Percentiles rank a stretch among this genome's conserved stretches.
phyloP scores from a whole-genome alignment of 37 sponge, comb jelly and placozoan genomes.

The Axinella damicornis region DNA sequence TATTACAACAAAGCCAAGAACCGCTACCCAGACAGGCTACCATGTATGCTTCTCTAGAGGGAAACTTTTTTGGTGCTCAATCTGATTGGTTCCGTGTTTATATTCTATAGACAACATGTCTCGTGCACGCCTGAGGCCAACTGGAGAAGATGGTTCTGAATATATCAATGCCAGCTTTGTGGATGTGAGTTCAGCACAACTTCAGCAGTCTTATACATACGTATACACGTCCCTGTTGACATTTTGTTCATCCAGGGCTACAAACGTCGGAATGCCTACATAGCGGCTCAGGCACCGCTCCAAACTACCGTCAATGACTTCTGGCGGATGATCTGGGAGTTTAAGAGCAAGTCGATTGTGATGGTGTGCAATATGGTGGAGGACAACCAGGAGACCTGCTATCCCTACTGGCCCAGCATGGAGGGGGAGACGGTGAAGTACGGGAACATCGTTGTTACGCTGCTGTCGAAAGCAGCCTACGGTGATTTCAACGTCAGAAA shows the following conservation, averaged over 20 bases:
- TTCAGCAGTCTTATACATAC: not conserved
- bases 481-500: constrained; percentile 32
- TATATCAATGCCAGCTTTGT: constrained; percentile 83
- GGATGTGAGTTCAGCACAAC: constrained; percentile 42
- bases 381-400: constrained; percentile 44
- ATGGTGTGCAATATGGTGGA: constrained; percentile 49
- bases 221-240: not conserved
- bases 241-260: constrained; percentile 47
- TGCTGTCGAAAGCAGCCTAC: constrained; percentile 38
- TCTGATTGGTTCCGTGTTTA: not conserved
- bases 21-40: constrained; percentile 48
- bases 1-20: constrained; percentile 72
- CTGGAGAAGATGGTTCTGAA: constrained; percentile 64
- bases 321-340: constrained; percentile 72
- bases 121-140: constrained; percentile 55
- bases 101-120: constrained; percentile 38
- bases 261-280: constrained; percentile 78
- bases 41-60: constrained; percentile 60
- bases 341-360: constrained; percentile 53
- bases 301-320: constrained; percentile 55
- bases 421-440: constrained; percentile 48
- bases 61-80: not conserved
- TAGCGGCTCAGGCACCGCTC: constrained; percentile 71
- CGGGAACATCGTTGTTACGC: constrained; percentile 68
- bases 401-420: constrained; percentile 58